These are phyloP conservation scores for Physocephala rufipes DNA, from an alignment of 2,888 invertebrate species.

Conservation along the genomic window DNA sequence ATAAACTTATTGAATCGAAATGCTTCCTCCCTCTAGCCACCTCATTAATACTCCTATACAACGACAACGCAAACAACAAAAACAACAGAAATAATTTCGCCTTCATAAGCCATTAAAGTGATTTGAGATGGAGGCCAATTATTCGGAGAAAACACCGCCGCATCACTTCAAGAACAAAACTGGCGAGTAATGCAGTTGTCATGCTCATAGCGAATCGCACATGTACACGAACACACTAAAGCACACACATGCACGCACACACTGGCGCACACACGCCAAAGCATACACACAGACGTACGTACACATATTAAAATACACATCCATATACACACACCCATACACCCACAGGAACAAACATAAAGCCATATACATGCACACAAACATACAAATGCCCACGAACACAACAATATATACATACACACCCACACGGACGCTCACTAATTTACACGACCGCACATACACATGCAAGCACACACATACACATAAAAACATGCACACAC, in stretches of 20 bases:
- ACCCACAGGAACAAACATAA: background rate
- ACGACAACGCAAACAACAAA: background rate
- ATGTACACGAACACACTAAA: background rate
- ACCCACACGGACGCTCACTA: too few relatives aligned
- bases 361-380: too few relatives aligned
- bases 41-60: background rate
- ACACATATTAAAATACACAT: background rate
- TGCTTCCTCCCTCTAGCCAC: background rate
- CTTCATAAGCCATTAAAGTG: conserved; percentile 45
- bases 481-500: too few relatives aligned
- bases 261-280: background rate
- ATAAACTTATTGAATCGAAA: conserved; percentile 20
- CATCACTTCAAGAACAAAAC: conserved; percentile 23
- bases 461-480: too few relatives aligned
- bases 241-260: too few relatives aligned
- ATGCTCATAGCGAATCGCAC: background rate
- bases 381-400: too few relatives aligned
- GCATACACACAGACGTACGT: background rate
- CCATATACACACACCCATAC: background rate
- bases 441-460: too few relatives aligned
- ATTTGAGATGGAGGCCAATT: conserved; percentile 40
- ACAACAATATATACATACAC: too few relatives aligned
- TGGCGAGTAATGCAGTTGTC: background rate
- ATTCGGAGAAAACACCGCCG: conserved; percentile 40
- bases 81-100: conserved; percentile 31